Percentiles rank a stretch among this genome's conserved stretches.
phyloP scores from a whole-genome alignment of 2,113 vertebrate species.

The Microtus ochrogaster region DNA sequence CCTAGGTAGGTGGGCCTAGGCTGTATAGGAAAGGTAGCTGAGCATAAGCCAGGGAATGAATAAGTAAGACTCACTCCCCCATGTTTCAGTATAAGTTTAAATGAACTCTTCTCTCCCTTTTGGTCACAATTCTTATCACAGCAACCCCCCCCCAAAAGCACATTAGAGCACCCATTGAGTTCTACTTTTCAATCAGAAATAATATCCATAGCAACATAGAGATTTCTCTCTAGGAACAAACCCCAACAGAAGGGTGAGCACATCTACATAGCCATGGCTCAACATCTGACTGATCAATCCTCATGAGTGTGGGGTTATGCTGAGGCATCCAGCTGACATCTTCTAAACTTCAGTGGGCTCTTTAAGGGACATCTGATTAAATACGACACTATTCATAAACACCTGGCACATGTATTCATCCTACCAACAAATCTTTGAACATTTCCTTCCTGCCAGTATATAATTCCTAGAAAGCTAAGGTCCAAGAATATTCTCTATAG shows the following conservation, averaged over 20 bases:
- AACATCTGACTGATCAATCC: not conserved
- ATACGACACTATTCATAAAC: not conserved
- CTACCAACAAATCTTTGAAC: constrained; percentile 43
- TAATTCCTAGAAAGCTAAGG: constrained; percentile 36
- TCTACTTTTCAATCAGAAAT: not conserved
- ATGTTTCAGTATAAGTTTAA: not conserved
- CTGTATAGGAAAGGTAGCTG: not conserved
- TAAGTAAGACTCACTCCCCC: not conserved
- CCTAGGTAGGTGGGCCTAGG: not conserved
- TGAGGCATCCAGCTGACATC: not conserved
- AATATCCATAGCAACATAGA: not conserved
- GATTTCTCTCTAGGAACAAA: constrained; percentile 19
- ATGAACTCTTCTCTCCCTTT: not conserved
- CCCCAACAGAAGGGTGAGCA: not conserved
- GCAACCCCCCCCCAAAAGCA: not conserved
- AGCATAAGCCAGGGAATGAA: too few relatives aligned
- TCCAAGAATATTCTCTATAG: constrained; percentile 52
- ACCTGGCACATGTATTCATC: not conserved
- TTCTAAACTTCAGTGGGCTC: not conserved
- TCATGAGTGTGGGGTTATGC: not conserved
- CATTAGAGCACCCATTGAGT: not conserved
- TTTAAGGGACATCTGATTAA: not conserved
- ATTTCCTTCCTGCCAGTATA: not conserved
- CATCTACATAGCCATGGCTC: not conserved
- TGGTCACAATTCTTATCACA: not conserved